Evolutionary conservation across 2,888 invertebrate species (phyloP).

Genomic region (Acleris cristana): DNA sequence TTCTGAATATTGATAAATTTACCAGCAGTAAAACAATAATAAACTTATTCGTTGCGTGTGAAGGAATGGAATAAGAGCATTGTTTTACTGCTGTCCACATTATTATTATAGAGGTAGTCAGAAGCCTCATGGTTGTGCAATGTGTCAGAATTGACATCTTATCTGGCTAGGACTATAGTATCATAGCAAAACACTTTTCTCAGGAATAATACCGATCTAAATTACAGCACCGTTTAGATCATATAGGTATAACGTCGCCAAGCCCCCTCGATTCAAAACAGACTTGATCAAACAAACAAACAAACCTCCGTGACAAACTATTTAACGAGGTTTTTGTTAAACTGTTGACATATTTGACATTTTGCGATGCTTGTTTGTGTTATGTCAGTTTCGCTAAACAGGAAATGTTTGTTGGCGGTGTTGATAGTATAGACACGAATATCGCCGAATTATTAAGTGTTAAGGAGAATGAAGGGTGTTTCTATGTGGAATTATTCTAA

Average conservation of each 20-base stretch:
- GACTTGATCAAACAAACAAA: slow-evolving; percentile 6
- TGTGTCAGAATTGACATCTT: too few species aligned
- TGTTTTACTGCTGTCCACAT: too few species aligned
- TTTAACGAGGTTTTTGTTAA: slow-evolving; percentile 10
- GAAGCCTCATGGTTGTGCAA: too few species aligned
- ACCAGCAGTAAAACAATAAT: too few species aligned
- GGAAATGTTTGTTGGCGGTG: not conserved
- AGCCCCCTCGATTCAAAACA: slow-evolving; percentile 1
- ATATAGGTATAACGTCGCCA: slow-evolving; percentile 12
- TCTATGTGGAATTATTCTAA: too few species aligned
- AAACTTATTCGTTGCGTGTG: too few species aligned
- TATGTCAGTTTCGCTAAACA: not conserved
- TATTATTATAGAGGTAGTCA: too few species aligned
- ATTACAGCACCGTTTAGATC: slow-evolving; percentile 17
- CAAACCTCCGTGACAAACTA: slow-evolving; percentile 14
- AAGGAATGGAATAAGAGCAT: too few species aligned
- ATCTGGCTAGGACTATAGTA: not conserved
- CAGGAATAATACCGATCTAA: slow-evolving; percentile 1
- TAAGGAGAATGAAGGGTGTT: too few species aligned
- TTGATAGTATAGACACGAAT: too few species aligned
- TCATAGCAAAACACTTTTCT: not conserved
- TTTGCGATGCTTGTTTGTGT: slow-evolving; percentile 2
- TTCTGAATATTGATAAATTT: too few species aligned
- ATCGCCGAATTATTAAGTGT: too few species aligned
- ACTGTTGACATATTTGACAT: slow-evolving; percentile 20